Evolutionary conservation across 2,797 vertebrate genomes (phyloP).

Genomic region (Syngnathus acus): DNA sequence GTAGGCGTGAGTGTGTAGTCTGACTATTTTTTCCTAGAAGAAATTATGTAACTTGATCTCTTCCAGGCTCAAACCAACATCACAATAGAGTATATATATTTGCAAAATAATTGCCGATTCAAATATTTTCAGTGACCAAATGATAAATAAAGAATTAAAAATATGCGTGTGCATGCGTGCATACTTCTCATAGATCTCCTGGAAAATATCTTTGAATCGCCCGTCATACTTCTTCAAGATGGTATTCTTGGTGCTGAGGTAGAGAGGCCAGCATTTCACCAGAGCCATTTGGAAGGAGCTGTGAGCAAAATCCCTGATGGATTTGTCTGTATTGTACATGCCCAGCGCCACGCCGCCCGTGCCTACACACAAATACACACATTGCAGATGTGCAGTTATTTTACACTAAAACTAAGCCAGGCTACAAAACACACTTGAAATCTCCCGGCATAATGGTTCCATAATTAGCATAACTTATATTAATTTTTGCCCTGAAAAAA

Average conservation of each 20-base stretch:
- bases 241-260: conserved; percentile 99
- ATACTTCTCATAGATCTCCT: conserved; percentile 90
- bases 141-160: too few species aligned
- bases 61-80: too few species aligned
- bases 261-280: conserved; percentile 83
- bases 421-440: not conserved
- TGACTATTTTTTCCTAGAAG: not conserved
- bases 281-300: conserved; percentile 96
- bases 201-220: conserved; percentile 19
- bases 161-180: not conserved
- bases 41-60: not conserved
- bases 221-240: conserved; percentile 81
- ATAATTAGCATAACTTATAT: too few species aligned
- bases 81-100: too few species aligned
- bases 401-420: too few species aligned
- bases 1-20: not conserved
- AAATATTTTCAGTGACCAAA: too few species aligned
- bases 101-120: too few species aligned
- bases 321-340: conserved; percentile 97
- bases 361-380: conserved; percentile 56
- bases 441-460: too few species aligned
- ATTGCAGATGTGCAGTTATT: not conserved
- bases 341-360: conserved; percentile 91
- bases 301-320: conserved; percentile 93
- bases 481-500: not conserved